These are phyloP conservation scores for Ctenopoma multispine DNA, from an alignment of 2,797 vertebrate species.

Conservation along the genomic window DNA sequence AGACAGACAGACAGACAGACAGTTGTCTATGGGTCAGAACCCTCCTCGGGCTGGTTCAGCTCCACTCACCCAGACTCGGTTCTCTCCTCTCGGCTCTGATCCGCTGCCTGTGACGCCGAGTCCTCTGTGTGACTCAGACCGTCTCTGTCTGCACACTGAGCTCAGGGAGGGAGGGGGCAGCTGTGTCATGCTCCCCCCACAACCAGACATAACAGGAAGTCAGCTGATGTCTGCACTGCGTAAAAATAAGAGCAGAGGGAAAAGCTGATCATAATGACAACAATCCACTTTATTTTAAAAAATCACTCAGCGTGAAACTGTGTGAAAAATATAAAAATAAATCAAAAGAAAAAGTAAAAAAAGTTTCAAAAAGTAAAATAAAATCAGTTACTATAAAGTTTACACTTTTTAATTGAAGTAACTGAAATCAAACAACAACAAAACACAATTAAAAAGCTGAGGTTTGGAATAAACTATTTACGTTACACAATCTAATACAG, in stretches of 20 bases:
- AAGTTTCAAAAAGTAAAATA: too few relatives aligned
- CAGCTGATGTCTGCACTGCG: constrained; percentile 25
- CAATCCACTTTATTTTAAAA: too few relatives aligned
- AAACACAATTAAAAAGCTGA: too few relatives aligned
- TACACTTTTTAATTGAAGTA: too few relatives aligned
- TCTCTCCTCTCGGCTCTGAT: constrained; percentile 30
- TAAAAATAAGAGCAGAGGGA: constrained; percentile 49
- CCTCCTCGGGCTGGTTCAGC: background rate
- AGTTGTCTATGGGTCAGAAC: constrained; percentile 12
- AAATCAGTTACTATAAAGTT: too few relatives aligned
- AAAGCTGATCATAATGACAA: background rate
- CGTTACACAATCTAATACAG: too few relatives aligned
- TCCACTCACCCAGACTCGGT: constrained; percentile 50
- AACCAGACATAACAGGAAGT: constrained; percentile 75
- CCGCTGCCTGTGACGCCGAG: constrained; percentile 17
- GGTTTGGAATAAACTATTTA: too few relatives aligned
- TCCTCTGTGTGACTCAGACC: constrained; percentile 43
- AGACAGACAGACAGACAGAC: too few relatives aligned
- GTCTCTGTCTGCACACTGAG: constrained; percentile 23
- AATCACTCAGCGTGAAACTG: too few relatives aligned
- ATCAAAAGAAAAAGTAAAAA: too few relatives aligned
- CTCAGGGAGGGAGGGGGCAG: background rate
- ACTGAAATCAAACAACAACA: too few relatives aligned
- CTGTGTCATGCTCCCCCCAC: constrained; percentile 35
- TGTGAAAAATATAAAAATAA: too few relatives aligned